Conservation (phyloP, 2,888 invertebrate species). For the Caenorhabditis angaria region DNA sequence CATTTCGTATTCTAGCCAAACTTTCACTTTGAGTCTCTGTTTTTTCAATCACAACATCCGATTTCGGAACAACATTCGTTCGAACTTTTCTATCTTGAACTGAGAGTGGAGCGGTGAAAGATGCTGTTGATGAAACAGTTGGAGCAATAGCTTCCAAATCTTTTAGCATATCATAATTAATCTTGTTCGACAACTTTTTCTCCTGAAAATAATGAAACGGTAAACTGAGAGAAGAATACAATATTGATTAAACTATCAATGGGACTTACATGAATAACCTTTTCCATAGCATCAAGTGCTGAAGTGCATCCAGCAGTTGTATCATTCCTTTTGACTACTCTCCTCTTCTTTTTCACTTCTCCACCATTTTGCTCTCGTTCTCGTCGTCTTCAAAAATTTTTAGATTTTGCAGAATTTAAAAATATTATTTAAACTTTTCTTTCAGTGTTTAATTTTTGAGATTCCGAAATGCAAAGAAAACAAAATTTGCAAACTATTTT, state of each 20-base stretch:
- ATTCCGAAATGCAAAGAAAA: neutral
- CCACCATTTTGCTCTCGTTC: slow-evolving; percentile 52
- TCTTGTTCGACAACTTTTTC: slow-evolving; percentile 93
- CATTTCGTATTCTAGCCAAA: neutral
- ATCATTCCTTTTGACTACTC: slow-evolving; percentile 60
- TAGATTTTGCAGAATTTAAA: slow-evolving; percentile 5
- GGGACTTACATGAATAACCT: slow-evolving; percentile 81
- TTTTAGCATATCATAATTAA: slow-evolving; percentile 91
- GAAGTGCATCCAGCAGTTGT: slow-evolving; percentile 36
- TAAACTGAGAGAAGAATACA: no score
- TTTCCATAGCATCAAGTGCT: slow-evolving; percentile 89
- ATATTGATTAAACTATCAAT: neutral
- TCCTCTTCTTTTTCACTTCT: slow-evolving; percentile 81
- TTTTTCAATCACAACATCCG: neutral
- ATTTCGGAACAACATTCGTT: neutral
- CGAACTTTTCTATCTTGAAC: neutral
- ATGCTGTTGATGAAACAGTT: neutral
- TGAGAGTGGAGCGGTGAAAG: neutral
- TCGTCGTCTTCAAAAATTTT: slow-evolving; percentile 20
- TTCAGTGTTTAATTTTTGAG: neutral
- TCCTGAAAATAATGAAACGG: slow-evolving; percentile 77
- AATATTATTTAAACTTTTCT: neutral
- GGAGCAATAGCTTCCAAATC: slow-evolving; percentile 36
- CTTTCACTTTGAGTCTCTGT: neutral
- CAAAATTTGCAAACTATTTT: no score